Conservation (phyloP, 2,888 invertebrate species). For the Hydriomena furcata region DNA sequence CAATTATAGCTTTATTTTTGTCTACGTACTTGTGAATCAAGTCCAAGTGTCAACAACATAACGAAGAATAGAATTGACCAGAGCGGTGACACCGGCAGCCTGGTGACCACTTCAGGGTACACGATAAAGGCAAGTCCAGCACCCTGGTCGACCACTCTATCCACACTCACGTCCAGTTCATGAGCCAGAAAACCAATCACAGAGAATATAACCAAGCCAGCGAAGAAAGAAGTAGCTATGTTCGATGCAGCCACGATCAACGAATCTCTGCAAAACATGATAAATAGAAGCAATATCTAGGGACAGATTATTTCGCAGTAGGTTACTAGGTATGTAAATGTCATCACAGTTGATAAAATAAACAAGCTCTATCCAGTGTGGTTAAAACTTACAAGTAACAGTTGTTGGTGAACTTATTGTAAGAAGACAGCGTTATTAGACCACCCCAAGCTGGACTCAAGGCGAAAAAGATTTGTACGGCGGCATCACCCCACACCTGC, state of each 20-base stretch:
- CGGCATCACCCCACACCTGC: constrained; percentile 92
- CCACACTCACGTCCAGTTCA: constrained; percentile 87
- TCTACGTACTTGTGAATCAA: constrained; percentile 85
- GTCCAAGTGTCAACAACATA: constrained; percentile 89
- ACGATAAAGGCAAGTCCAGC: constrained; percentile 93
- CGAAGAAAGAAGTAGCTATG: constrained; percentile 91
- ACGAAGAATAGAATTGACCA: constrained; percentile 93
- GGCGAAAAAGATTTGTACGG: constrained; percentile 94
- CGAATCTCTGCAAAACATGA: constrained; percentile 87
- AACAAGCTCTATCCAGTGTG: no score
- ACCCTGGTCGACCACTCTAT: constrained; percentile 89
- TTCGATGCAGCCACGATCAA: constrained; percentile 90
- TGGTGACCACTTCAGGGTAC: constrained; percentile 92
- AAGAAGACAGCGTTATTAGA: constrained; percentile 92
- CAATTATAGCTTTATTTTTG: not conserved
- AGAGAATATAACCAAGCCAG: constrained; percentile 91
- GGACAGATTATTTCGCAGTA: no score
- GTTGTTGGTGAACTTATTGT: constrained; percentile 93
- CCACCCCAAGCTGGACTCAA: constrained; percentile 94
- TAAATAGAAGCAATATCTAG: no score
- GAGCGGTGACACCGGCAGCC: constrained; percentile 90
- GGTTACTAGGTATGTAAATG: no score
- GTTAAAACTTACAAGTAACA: constrained; percentile 88
- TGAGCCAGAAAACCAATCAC: constrained; percentile 92
- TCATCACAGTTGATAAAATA: no score